These are phyloP conservation scores for Panagrolaimus sp. DNA, from an alignment of 1,140 invertebrate genomes.

Conservation along the genomic window DNA sequence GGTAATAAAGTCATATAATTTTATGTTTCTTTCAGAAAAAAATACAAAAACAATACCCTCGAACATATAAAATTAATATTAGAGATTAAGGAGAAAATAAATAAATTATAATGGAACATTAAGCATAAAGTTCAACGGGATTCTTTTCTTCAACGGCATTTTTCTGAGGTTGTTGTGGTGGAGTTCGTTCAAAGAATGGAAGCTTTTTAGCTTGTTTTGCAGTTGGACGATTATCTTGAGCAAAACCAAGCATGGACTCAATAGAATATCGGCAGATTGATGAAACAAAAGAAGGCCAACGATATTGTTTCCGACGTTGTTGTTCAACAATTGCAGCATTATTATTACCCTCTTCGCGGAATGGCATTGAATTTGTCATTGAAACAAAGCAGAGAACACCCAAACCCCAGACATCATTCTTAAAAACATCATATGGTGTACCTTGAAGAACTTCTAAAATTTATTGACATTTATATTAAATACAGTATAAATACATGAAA, in stretches of 20 bases:
- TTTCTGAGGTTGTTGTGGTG: no score
- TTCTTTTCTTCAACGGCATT: no score
- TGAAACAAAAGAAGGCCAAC: slow-evolving; percentile 30
- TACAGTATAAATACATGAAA: no score
- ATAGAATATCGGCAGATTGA: background rate
- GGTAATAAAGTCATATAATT: no score
- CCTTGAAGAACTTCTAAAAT: slow-evolving; percentile 64
- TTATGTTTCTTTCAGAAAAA: no score
- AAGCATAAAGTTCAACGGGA: no score
- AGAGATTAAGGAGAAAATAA: no score
- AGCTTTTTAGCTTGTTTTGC: background rate
- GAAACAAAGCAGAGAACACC: slow-evolving; percentile 38
- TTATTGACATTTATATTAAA: no score
- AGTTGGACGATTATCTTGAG: background rate
- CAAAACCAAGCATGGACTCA: background rate
- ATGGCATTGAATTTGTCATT: slow-evolving; percentile 40
- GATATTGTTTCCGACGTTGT: slow-evolving; percentile 35
- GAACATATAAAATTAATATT: no score
- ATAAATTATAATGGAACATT: no score
- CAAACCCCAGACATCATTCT: slow-evolving; percentile 44
- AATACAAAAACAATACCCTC: no score
- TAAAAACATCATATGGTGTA: slow-evolving; percentile 33
- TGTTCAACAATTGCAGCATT: slow-evolving; percentile 32
- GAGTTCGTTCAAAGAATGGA: background rate
- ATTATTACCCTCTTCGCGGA: slow-evolving; percentile 31